phyloP scores from a whole-genome alignment of 2,888 invertebrate species.

The Colostygia pectinataria region DNA sequence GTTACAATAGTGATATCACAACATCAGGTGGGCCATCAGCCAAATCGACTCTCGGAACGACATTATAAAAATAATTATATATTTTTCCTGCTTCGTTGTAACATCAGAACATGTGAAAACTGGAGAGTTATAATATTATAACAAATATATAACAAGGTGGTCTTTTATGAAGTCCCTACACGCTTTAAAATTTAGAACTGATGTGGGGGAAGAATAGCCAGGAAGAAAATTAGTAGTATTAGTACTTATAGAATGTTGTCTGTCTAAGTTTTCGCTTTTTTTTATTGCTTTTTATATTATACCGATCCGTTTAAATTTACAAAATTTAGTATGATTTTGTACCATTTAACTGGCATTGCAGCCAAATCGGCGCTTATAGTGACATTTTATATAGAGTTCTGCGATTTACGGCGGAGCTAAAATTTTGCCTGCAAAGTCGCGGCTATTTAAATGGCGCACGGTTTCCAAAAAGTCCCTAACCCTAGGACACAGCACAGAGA shows the following conservation, averaged over 20 bases:
- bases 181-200: no score
- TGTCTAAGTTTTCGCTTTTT: no score
- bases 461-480: constrained; percentile 13
- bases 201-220: no score
- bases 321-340: no score
- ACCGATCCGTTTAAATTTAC: no score
- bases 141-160: no score
- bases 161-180: no score
- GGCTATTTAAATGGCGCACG: constrained; percentile 14
- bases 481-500: constrained; percentile 5
- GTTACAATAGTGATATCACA: constrained; percentile 18
- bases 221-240: no score
- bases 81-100: constrained; percentile 15
- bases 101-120: background rate
- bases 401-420: constrained; percentile 11
- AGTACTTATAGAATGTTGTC: no score
- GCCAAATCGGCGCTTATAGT: constrained; percentile 12
- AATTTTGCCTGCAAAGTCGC: constrained; percentile 15
- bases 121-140: no score
- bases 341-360: constrained; percentile 11
- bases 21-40: constrained; percentile 25
- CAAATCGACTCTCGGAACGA: constrained; percentile 17
- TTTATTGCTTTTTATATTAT: no score
- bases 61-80: constrained; percentile 14
- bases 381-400: constrained; percentile 6